A percentile compares a stretch with the other conserved stretches of the same genome.
Conservation (phyloP, 1,140 invertebrate genomes). For the Papilio helenus region DNA sequence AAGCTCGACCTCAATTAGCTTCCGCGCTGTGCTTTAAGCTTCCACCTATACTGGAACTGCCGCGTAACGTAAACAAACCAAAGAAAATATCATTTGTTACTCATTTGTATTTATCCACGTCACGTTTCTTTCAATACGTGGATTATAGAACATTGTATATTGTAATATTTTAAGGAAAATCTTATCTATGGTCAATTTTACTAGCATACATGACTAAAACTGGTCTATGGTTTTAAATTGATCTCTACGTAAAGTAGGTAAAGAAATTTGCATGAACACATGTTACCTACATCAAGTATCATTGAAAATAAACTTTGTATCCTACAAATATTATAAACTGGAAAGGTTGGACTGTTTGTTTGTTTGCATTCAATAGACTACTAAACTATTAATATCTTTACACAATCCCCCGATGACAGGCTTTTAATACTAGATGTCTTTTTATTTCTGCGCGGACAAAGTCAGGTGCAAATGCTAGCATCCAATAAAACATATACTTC, state of each 20-base stretch:
- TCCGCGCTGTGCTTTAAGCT: constrained; percentile 65
- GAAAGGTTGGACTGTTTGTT: too few relatives aligned
- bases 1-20: constrained; percentile 73
- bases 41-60: constrained; percentile 46
- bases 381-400: too few relatives aligned
- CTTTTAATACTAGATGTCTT: too few relatives aligned
- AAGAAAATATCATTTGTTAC: constrained; percentile 38
- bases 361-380: too few relatives aligned
- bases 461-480: too few relatives aligned
- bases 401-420: too few relatives aligned
- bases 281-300: background rate
- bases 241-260: background rate
- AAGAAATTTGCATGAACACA: too few relatives aligned
- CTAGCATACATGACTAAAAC: background rate
- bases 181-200: background rate
- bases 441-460: too few relatives aligned
- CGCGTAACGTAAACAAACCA: constrained; percentile 36
- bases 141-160: background rate
- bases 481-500: background rate
- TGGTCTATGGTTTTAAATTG: background rate
- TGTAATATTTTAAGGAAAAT: background rate
- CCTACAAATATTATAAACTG: too few relatives aligned
- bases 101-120: constrained; percentile 1
- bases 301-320: too few relatives aligned
- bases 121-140: background rate